Percentiles rank a stretch among this genome's conserved stretches.
These are phyloP conservation scores for Salarias fasciatus DNA, from an alignment of 2,797 vertebrate species.

Conservation along the genomic window DNA sequence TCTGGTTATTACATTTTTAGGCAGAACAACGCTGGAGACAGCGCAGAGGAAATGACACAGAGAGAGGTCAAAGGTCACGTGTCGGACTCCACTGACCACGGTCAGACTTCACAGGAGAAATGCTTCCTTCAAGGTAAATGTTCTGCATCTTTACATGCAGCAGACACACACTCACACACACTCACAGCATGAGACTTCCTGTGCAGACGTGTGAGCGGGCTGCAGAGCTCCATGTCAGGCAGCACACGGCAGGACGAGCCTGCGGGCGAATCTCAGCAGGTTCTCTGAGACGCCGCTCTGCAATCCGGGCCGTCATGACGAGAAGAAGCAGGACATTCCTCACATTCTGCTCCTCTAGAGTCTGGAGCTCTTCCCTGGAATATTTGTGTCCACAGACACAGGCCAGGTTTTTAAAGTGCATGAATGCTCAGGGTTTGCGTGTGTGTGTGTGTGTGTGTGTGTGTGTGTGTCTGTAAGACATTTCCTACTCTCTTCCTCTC, in stretches of 20 bases:
- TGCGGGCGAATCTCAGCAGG: too few relatives aligned
- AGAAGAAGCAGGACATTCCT: constrained; percentile 61
- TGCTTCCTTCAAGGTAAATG: constrained; percentile 42
- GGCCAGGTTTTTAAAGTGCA: constrained; percentile 41
- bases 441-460: background rate
- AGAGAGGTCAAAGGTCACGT: constrained; percentile 27
- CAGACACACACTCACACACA: too few relatives aligned
- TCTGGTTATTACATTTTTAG: constrained; percentile 24
- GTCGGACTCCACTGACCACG: constrained; percentile 3
- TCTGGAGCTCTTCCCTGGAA: constrained; percentile 59
- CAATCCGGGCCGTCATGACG: constrained; percentile 49
- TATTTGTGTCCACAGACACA: constrained; percentile 53
- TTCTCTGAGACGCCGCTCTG: too few relatives aligned
- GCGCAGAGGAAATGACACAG: too few relatives aligned
- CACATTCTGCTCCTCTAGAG: constrained; percentile 58
- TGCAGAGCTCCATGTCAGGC: too few relatives aligned
- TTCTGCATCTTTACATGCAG: too few relatives aligned
- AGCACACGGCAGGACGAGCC: too few relatives aligned
- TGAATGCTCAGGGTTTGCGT: constrained; percentile 22
- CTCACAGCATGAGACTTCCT: too few relatives aligned
- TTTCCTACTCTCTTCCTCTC: constrained; percentile 55
- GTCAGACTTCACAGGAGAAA: constrained; percentile 42
- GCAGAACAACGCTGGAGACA: constrained; percentile 4
- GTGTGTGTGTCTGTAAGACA: constrained; percentile 39
- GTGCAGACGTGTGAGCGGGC: too few relatives aligned